Evolutionary conservation across 1,140 invertebrate genomes (phyloP), one percentile per base, ranked within the genome.

Genomic region (Zophobas atratus): DNA sequence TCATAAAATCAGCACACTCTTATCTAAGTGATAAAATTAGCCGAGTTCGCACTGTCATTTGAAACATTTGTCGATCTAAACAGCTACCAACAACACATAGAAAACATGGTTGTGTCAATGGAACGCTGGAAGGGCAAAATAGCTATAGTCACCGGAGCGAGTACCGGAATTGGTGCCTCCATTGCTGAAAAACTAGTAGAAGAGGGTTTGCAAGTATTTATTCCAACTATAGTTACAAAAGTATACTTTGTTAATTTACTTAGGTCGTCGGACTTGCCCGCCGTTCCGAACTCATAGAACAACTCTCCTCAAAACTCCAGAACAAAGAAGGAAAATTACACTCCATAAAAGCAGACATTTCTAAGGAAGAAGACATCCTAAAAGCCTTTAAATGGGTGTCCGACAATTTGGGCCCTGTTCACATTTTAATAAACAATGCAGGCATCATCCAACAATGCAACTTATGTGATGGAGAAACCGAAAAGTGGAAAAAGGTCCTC

Each of bases 381-480:
- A 85, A 86, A 33, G 89, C 92, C 48, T 95, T 95, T 81, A 82
- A 89, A 63, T 90, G 89, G 88, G 88, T 91, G n/a, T 88, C 90
- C 60, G 84, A 88, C 3, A 88, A 89, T 1, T 86, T 91, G 39
- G 92, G 91, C 3, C 89, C 90, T n/a, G 86, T 93, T 0, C 90
- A 94, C 82, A 86, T 95, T 1, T 87, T 94, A 53, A 86, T 95
- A 36, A 95, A 95, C 82, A 94, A 93, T 83, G 93, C 94, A 2
- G 94, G 92, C n/a, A 55, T 87, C 96, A 35, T 95, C 95, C 82
- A 94, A 93, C 34, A 35, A 6, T 83, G 79, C 80, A 76, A 36
- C 67, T 34, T 85, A 81, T 41, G 81, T 81, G 84, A 86, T 34
- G 89, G 89, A 20, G 73, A 39, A 83, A 85, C 78, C 81, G 89